These are phyloP conservation scores for Propithecus perrieri DNA, from an alignment of 2,797 vertebrate genomes.

Conservation along the genomic window DNA sequence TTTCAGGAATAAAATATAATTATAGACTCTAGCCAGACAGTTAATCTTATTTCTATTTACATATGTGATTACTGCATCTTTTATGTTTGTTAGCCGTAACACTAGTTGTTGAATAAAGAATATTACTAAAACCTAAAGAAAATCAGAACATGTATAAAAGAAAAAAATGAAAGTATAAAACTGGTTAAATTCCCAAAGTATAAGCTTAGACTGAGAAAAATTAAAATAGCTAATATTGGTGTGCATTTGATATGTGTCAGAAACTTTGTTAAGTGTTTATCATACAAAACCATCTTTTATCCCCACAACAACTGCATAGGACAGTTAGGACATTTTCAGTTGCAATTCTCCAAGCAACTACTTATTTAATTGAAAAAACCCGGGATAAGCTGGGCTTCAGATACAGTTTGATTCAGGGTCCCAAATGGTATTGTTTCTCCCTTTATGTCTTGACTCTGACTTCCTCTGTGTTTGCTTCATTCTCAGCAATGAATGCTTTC, in stretches of 20 bases:
- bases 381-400: neutral
- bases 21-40: neutral
- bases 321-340: neutral
- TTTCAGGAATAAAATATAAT: neutral
- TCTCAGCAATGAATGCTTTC: neutral
- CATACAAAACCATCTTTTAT: neutral
- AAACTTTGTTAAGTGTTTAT: neutral
- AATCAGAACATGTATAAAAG: neutral
- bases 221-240: neutral
- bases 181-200: neutral
- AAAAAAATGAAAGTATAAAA: neutral
- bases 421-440: neutral
- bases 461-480: neutral
- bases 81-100: neutral
- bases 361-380: neutral
- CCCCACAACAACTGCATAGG: neutral
- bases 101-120: neutral
- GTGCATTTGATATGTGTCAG: neutral
- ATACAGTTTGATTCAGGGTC: neutral
- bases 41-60: neutral
- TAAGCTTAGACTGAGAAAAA: neutral
- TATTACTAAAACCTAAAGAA: slow-evolving; percentile 3
- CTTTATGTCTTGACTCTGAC: neutral
- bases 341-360: neutral
- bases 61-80: neutral